Base-by-base conservation (phyloP, 2,797 vertebrate genomes). In the Catharus ustulatus region DNA sequence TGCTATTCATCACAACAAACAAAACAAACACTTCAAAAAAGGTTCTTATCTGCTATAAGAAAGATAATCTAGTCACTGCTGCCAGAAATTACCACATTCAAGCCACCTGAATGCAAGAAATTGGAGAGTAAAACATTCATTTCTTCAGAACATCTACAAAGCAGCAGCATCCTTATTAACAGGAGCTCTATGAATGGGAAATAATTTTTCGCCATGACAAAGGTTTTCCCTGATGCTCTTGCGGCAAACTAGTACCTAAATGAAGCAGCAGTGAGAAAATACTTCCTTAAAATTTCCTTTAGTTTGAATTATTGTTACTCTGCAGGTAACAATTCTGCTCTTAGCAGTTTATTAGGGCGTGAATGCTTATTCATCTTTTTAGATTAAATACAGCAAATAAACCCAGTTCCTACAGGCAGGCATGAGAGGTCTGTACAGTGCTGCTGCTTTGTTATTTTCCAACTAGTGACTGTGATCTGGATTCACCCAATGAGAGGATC, bases 41-140 rank as follows among this genome's bases (percentile, higher is more conserved):
- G 27, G 4, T 19, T 46, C 13, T 77, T 54, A 12, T 34, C 8
- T 38, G n/a, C 21, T 54, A 26, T n/a, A 77, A 71, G 36, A 43
- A 61, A 72, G 15, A 29, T 2, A 61, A 10, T 22, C 13, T 18
- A 27, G 24, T 26, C 36, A 42, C 3, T 68, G 24, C n/a, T 80
- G n/a, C 43, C 42, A 63, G 67, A 84, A 80, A n/a, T 9, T 43
- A 59, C 30, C 12, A 74, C 49, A 27, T 16, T 55, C 20, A 71
- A 69, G 18, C 13, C 64, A 75, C 19, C 21, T 48, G 22, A 84
- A 26, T 3, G 26, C 34, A 43, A 22, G 27, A n/a, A 66, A 5
- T 3, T 9, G 1, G 27, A 55, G 48, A 77, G 13, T 17, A 81
- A 84, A 64, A 23, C 7, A 18, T 0, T 0, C 16, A 12, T 71